Percentiles rank a stretch among this genome's conserved stretches.
These are phyloP conservation scores for Lasiurus borealis DNA, from an alignment of 2,113 vertebrate genomes.

Conservation along the genomic window DNA sequence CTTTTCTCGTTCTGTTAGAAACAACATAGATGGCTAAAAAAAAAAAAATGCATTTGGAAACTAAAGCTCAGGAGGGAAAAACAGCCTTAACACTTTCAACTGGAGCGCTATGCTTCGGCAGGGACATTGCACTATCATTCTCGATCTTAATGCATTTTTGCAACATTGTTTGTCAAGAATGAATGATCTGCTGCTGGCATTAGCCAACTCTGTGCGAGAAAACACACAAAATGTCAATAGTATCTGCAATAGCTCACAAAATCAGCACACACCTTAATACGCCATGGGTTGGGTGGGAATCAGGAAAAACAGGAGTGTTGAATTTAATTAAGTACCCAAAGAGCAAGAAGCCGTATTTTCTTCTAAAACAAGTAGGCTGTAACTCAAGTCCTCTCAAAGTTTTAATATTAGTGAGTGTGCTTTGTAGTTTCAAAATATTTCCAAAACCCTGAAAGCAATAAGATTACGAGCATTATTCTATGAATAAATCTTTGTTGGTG, in stretches of 20 bases:
- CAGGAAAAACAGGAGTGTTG: conserved; percentile 50
- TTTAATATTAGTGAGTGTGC: conserved; percentile 65
- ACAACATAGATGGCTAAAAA: conserved; percentile 36
- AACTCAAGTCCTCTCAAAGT: not conserved
- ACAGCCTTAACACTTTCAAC: not conserved
- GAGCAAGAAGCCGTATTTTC: conserved; percentile 51
- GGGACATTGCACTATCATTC: not conserved
- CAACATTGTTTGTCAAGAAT: conserved; percentile 18
- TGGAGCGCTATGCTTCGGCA: not conserved
- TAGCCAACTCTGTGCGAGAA: conserved; percentile 31
- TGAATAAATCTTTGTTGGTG: conserved; percentile 62
- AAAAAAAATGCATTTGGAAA: not conserved
- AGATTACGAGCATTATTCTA: conserved; percentile 66
- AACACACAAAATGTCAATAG: conserved; percentile 58
- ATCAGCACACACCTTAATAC: conserved; percentile 3
- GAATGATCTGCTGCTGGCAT: conserved; percentile 4
- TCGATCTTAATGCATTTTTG: conserved; percentile 45
- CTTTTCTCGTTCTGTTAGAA: conserved; percentile 5
- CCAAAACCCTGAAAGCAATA: conserved; percentile 68
- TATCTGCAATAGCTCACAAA: conserved; percentile 23
- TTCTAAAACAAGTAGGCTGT: conserved; percentile 55
- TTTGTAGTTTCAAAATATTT: conserved; percentile 74
- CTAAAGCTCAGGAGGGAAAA: conserved; percentile 40
- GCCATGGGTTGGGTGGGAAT: not conserved
- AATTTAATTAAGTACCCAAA: conserved; percentile 68